These are phyloP conservation scores for Dicrostonyx torquatus DNA, from an alignment of 2,797 vertebrate genomes.

Conservation along the genomic window DNA sequence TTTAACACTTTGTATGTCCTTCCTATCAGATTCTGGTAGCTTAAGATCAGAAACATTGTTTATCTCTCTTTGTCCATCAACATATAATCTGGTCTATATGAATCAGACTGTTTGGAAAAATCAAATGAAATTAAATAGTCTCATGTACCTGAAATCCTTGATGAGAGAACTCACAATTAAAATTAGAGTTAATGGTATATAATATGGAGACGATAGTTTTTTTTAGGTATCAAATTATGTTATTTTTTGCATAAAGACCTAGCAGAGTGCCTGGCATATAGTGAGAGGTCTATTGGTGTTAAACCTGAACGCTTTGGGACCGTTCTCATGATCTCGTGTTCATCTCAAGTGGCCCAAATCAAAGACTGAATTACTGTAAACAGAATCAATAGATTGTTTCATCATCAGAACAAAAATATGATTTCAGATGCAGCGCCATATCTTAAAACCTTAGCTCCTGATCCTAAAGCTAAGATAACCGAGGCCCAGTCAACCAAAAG, in stretches of 20 bases:
- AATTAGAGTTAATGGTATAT: neutral
- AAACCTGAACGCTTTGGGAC: neutral
- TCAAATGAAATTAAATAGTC: constrained; percentile 16
- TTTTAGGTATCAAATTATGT: neutral
- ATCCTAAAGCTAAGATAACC: neutral
- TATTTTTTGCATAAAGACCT: neutral
- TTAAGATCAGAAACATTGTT: neutral
- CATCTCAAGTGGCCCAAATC: neutral
- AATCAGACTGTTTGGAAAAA: neutral
- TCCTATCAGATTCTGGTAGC: neutral
- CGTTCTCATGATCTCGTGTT: neutral
- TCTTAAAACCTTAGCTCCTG: neutral
- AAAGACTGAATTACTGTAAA: neutral
- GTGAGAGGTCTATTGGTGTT: neutral
- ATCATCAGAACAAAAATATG: neutral
- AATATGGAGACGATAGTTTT: neutral
- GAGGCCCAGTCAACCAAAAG: neutral
- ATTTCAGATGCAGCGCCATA: neutral
- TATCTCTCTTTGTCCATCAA: neutral
- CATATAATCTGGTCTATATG: neutral
- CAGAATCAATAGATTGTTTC: constrained; percentile 13
- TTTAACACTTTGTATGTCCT: neutral
- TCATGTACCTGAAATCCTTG: neutral
- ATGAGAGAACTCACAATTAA: neutral
- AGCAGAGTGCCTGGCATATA: neutral